Conservation (phyloP, 2,797 vertebrate species). For the Coccyzus lansbergi region DNA sequence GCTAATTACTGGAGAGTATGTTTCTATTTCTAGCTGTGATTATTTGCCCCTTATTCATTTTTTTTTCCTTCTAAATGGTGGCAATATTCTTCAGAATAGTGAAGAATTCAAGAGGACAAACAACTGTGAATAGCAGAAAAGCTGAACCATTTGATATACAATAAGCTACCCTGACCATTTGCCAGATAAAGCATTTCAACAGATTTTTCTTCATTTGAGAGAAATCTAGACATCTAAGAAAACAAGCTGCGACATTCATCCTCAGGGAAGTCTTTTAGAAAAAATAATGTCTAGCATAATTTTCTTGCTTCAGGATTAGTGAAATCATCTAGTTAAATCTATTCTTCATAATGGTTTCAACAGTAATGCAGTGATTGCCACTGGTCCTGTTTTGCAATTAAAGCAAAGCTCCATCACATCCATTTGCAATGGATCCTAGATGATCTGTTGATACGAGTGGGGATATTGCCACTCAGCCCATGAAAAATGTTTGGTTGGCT, state of each 20-base stretch:
- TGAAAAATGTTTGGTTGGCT: not conserved
- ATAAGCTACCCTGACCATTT: not conserved
- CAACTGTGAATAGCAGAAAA: not conserved
- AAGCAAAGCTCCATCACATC: not conserved
- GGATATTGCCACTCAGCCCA: not conserved
- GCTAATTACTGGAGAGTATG: not conserved
- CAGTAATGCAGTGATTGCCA: not conserved
- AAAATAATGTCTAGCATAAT: not conserved
- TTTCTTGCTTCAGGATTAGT: not conserved
- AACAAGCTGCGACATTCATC: not conserved
- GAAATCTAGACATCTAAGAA: not conserved
- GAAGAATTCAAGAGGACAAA: not conserved
- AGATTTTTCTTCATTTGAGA: not conserved
- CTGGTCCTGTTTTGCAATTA: not conserved
- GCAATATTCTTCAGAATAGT: not conserved
- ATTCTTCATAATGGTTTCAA: not conserved
- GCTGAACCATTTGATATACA: not conserved
- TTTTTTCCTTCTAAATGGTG: not conserved
- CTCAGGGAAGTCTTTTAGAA: not conserved
- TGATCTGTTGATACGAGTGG: not conserved
- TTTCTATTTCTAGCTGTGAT: not conserved
- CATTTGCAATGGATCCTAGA: not conserved
- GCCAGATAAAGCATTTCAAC: not conserved
- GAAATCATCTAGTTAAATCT: not conserved
- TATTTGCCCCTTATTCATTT: not conserved